A percentile compares a stretch with the other conserved stretches of the same genome.
Conservation (phyloP, 2,113 vertebrate species). For the Sturnira hondurensis region DNA sequence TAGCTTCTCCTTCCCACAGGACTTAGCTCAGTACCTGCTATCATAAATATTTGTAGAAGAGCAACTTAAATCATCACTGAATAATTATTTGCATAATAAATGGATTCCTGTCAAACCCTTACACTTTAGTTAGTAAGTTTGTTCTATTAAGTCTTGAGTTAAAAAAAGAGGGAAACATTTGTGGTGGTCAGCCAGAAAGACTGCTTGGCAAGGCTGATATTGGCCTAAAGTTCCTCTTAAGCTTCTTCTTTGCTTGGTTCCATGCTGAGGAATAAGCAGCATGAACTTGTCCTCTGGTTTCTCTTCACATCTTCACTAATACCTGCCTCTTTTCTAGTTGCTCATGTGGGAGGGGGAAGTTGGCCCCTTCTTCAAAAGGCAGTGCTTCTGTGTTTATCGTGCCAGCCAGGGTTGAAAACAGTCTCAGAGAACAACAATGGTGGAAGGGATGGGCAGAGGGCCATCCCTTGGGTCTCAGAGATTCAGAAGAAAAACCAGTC, state of each 20-base stretch:
- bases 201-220: neutral
- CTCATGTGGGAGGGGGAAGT: neutral
- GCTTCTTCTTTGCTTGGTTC: neutral
- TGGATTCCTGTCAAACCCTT: slow-evolving; percentile 47
- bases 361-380: neutral
- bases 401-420: neutral
- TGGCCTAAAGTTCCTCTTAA: neutral
- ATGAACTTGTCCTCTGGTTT: neutral
- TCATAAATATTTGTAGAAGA: slow-evolving; percentile 51
- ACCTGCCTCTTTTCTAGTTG: neutral
- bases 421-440: neutral
- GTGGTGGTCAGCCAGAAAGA: neutral
- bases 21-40: slow-evolving; percentile 25
- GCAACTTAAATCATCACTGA: slow-evolving; percentile 46
- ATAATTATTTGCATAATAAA: slow-evolving; percentile 61
- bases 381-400: neutral
- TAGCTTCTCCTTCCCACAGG: neutral
- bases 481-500: neutral
- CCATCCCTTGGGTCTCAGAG: neutral
- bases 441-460: neutral
- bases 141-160: neutral
- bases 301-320: neutral
- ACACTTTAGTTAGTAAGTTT: slow-evolving; percentile 3
- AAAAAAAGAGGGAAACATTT: slow-evolving; percentile 36
- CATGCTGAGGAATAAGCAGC: neutral